These are phyloP conservation scores for Prochilodus magdalenae DNA, from an alignment of 2,113 vertebrate genomes.

Conservation along the genomic window DNA sequence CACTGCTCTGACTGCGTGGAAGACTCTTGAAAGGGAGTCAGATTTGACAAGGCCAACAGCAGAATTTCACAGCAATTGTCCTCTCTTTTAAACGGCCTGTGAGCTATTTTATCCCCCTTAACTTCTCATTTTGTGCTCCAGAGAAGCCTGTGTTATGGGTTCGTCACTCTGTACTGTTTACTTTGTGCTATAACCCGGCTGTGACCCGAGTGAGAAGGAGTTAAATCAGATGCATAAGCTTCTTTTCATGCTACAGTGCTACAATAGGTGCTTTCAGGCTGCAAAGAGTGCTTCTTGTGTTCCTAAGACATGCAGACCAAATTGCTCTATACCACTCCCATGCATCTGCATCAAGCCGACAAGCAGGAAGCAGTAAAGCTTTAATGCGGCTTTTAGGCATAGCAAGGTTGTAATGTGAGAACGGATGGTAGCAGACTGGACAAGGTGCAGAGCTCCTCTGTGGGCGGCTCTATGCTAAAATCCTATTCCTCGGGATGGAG, in stretches of 20 bases:
- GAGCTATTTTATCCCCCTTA: neutral
- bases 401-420: neutral
- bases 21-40: constrained; percentile 3
- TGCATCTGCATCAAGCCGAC: constrained; percentile 1
- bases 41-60: constrained; percentile 2
- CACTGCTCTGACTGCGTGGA: neutral
- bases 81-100: constrained; percentile 5
- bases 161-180: neutral
- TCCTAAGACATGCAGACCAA: neutral
- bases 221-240: neutral
- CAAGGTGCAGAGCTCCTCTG: neutral
- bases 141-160: neutral
- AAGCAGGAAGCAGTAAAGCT: neutral
- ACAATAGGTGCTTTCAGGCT: neutral
- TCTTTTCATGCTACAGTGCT: neutral
- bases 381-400: constrained; percentile 10
- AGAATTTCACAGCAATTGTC: neutral
- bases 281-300: neutral
- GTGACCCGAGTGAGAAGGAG: neutral
- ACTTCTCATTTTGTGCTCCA: neutral
- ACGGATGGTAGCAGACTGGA: neutral
- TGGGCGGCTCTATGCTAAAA: neutral
- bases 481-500: neutral
- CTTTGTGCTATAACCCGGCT: neutral
- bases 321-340: neutral